Evolutionary conservation across 2,113 vertebrate genomes (phyloP).

Genomic region (Passer domesticus): DNA sequence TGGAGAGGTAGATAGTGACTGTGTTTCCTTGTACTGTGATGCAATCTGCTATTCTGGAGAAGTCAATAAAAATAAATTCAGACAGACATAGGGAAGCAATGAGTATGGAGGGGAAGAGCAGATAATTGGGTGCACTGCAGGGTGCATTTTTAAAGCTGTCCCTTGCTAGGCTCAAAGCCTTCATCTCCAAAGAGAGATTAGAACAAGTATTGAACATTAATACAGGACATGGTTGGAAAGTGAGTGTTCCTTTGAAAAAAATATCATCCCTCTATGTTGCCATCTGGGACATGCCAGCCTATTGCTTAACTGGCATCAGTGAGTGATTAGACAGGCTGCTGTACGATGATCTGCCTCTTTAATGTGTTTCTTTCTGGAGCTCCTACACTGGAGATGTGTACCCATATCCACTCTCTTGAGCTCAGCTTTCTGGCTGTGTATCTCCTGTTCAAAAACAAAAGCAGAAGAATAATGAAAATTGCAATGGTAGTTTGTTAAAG

Average conservation of each 20-base stretch:
- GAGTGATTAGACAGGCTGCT: background rate
- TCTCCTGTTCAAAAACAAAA: background rate
- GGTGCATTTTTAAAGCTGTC: background rate
- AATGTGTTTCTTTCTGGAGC: background rate
- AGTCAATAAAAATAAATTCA: background rate
- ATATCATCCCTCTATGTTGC: background rate
- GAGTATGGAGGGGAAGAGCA: background rate
- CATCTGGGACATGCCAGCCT: background rate
- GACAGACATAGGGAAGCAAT: background rate
- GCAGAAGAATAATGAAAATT: background rate
- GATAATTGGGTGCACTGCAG: background rate
- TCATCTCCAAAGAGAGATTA: background rate
- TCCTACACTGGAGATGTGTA: background rate
- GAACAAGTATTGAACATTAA: background rate
- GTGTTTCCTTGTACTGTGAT: background rate
- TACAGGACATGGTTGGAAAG: background rate
- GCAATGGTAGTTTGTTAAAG: background rate
- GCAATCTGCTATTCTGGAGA: background rate
- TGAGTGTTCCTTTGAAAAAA: background rate
- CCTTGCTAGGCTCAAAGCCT: background rate
- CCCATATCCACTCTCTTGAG: background rate
- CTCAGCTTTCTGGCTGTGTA: background rate
- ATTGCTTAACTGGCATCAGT: background rate
- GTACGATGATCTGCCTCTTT: background rate
- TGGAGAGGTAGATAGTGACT: background rate